Conservation (phyloP, 2,797 vertebrate species). For the Lindbergichthys nudifrons region DNA sequence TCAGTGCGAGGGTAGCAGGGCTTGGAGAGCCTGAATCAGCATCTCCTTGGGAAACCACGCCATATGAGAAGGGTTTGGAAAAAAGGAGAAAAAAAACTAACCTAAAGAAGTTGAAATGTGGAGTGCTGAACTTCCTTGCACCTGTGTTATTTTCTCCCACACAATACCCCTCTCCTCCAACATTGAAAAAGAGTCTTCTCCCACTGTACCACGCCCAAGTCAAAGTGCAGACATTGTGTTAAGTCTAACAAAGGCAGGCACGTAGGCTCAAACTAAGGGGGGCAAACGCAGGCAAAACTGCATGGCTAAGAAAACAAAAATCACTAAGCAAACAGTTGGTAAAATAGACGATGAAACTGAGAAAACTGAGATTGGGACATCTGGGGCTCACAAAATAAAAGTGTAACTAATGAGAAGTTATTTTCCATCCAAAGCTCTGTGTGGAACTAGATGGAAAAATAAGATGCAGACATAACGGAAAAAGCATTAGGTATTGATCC, state of each 20-base stretch:
- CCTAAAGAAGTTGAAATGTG: constrained; percentile 47
- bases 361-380: constrained; percentile 30
- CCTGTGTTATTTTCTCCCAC: constrained; percentile 42
- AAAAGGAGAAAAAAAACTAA: constrained; percentile 10
- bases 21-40: constrained; percentile 78
- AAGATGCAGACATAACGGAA: constrained; percentile 61
- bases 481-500: constrained; percentile 64
- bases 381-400: constrained; percentile 22
- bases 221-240: constrained; percentile 49
- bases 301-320: constrained; percentile 34
- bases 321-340: constrained; percentile 24
- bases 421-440: constrained; percentile 59
- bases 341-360: constrained; percentile 19
- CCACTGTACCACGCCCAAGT: constrained; percentile 59
- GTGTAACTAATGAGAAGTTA: constrained; percentile 37
- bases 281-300: constrained; percentile 13
- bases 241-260: constrained; percentile 40
- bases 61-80: constrained; percentile 12
- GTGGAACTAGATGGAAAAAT: constrained; percentile 63
- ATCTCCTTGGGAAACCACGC: constrained; percentile 59
- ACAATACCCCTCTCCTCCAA: constrained; percentile 36
- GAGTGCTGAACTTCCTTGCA: constrained; percentile 72
- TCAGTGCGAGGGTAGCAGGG: constrained; percentile 59
- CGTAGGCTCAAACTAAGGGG: constrained; percentile 19
- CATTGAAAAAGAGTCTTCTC: constrained; percentile 21